Base-by-base conservation (phyloP, 2,888 invertebrate genomes). In the Phengaris alcon region DNA sequence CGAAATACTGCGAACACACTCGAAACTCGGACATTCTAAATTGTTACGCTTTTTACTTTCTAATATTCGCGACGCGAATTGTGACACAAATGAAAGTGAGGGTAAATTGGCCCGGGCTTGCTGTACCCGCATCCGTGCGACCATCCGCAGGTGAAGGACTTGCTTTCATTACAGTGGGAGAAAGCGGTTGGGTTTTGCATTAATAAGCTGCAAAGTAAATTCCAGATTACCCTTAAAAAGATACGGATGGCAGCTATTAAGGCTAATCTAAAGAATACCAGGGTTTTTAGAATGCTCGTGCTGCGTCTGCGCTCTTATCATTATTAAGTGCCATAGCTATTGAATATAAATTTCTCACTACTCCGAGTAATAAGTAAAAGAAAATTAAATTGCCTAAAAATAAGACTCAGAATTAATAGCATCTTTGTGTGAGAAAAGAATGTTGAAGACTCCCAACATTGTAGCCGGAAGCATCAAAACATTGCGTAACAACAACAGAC, bases 51-150 rank as follows among this genome's bases (percentile, higher is more conserved):
- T 70, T 70, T 70, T 70, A 70, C 70, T 70, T 70, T 70, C 70
- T 70, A 70, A 70, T 70, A 52, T 70, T 70, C 51, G 70, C 70
- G 51, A 13, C 70, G 51, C 70, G 70, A 70, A 70, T 70, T 70
- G 70, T 70, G 70, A 70, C 70, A 70, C 51, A 22, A 70, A 70
- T 12, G 70, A 70, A 70, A 70, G 52, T 52, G 70, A 70, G 70
- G 22, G 52, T 70, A 51, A 70, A 22, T 15, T 9, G 70, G 70
- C 52, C 70, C 22, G 70, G n/a, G 15, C 59, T 59, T 9, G 22
- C 2, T 22, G 22, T 22, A 10, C 22, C 22, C 10, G 59, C 22
- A 22, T 59, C 59, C 59, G 59, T 22, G 10, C 10, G n/a, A 10
- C 22, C 15, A 22, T 59, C 55, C 57, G 15, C 15, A 8, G 3